A percentile compares a stretch with the other conserved stretches of the same genome.
phyloP scores from a whole-genome alignment of 2,888 invertebrate species.

The Microctonus brassicae region DNA sequence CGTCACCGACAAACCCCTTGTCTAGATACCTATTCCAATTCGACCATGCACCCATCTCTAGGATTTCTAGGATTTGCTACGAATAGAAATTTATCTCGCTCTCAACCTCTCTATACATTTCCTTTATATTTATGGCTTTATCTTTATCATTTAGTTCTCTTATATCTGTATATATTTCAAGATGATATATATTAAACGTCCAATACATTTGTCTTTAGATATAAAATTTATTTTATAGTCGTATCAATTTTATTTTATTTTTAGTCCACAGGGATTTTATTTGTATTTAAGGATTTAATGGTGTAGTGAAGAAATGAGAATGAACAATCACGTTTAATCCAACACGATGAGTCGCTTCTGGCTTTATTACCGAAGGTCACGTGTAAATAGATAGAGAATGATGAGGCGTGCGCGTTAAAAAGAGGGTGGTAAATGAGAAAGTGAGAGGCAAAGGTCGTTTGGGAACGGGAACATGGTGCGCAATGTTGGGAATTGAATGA shows the following conservation, averaged over 20 bases:
- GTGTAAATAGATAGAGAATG: constrained; percentile 57
- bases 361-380: constrained; percentile 54
- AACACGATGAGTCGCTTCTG: background rate
- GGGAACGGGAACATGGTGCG: background rate
- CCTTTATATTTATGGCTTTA: constrained; percentile 17
- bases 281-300: no score
- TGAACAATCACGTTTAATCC: background rate
- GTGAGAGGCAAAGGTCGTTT: constrained; percentile 22
- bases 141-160: constrained; percentile 16
- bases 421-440: constrained; percentile 50
- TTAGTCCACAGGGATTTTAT: no score
- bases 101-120: constrained; percentile 22
- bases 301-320: background rate
- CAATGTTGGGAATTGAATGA: background rate
- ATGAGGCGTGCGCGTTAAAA: constrained; percentile 58
- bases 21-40: background rate
- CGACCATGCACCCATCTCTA: constrained; percentile 40
- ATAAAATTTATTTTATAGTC: no score
- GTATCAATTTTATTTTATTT: no score
- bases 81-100: constrained; percentile 31
- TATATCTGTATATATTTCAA: no score
- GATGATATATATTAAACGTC: background rate
- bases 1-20: constrained; percentile 45
- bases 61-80: constrained; percentile 51
- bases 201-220: no score